Conservation (phyloP, 2,113 vertebrate species). For the Semnornis frantzii region DNA sequence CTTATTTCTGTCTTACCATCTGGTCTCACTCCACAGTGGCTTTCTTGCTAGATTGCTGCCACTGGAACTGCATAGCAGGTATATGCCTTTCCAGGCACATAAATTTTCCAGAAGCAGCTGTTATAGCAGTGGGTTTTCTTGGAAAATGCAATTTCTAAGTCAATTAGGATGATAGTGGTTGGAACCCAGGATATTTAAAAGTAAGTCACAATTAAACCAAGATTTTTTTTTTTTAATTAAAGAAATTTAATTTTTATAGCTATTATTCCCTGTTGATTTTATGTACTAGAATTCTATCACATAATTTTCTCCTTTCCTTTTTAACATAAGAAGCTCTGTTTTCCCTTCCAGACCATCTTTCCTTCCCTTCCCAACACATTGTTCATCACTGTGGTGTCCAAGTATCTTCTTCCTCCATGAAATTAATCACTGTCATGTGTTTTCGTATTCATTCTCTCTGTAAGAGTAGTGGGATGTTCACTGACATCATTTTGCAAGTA, state of each 20-base stretch:
- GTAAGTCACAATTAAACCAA: background rate
- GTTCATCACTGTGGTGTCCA: background rate
- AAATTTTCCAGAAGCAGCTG: slow-evolving; percentile 20
- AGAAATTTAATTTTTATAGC: background rate
- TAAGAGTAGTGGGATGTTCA: background rate
- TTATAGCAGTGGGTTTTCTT: background rate
- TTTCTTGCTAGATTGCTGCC: background rate
- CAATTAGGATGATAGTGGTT: background rate
- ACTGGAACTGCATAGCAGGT: slow-evolving; percentile 9
- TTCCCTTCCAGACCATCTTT: background rate
- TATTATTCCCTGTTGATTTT: background rate
- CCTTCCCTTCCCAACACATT: background rate
- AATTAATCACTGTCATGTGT: background rate
- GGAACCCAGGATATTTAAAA: slow-evolving; percentile 13
- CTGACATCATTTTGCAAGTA: background rate
- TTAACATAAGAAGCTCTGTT: background rate
- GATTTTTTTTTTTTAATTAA: background rate
- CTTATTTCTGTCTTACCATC: slow-evolving; percentile 46
- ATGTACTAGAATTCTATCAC: background rate
- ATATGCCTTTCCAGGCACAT: background rate
- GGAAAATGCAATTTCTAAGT: slow-evolving; percentile 9
- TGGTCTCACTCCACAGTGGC: slow-evolving; percentile 4
- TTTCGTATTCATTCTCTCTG: background rate
- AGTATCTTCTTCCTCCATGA: background rate
- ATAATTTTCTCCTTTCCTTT: background rate